Percentiles rank a stretch among this genome's conserved stretches.
These are phyloP conservation scores for Rambutsinella grinnellia DNA, from an alignment of 2,888 invertebrate genomes.

Conservation along the genomic window DNA sequence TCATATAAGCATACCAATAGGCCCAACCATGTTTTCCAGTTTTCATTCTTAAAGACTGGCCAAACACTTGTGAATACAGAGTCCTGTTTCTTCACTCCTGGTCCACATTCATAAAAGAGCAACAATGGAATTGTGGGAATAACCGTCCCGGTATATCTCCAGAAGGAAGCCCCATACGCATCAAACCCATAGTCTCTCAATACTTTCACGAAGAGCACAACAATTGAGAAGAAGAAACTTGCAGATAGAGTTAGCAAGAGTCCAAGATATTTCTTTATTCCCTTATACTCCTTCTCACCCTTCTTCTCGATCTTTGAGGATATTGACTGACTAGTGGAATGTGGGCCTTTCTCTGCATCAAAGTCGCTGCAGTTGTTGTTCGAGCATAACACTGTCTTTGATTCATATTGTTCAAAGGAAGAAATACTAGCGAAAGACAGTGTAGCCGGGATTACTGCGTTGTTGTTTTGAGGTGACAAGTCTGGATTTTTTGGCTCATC, in stretches of 20 bases:
- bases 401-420: slow-evolving; percentile 21
- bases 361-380: slow-evolving; percentile 15
- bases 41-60: slow-evolving; percentile 53
- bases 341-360: slow-evolving; percentile 41
- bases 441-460: too few species aligned
- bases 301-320: too few species aligned
- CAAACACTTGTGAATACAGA: slow-evolving; percentile 56
- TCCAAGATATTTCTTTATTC: slow-evolving; percentile 56
- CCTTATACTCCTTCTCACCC: slow-evolving; percentile 41
- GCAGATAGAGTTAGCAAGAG: slow-evolving; percentile 57
- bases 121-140: slow-evolving; percentile 58
- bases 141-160: slow-evolving; percentile 59
- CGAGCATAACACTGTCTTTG: slow-evolving; percentile 22
- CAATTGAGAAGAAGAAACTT: slow-evolving; percentile 58
- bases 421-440: slow-evolving; percentile 34
- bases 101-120: slow-evolving; percentile 55
- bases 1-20: slow-evolving; percentile 56
- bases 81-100: slow-evolving; percentile 28
- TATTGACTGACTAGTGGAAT: too few species aligned
- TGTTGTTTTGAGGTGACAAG: too few species aligned
- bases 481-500: neutral
- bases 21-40: slow-evolving; percentile 60
- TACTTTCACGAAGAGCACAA: slow-evolving; percentile 57
- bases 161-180: slow-evolving; percentile 57
- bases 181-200: slow-evolving; percentile 55